Base-by-base conservation (phyloP, 2,888 invertebrate genomes). In the Branchipolynoe longqiensis region DNA sequence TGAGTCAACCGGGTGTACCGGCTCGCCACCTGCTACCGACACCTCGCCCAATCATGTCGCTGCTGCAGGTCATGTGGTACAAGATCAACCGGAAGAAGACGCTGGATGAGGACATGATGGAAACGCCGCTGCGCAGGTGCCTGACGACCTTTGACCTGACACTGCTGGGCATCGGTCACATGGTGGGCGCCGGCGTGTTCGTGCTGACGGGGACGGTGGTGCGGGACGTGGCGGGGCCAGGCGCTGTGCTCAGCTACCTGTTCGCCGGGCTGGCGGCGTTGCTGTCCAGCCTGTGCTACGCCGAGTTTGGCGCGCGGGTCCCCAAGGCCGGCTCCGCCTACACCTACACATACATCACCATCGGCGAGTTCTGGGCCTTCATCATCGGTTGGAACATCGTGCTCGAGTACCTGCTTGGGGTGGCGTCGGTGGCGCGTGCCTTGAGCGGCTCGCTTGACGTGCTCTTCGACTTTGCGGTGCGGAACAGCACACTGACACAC, bases 141-240 rank as follows among this genome's bases (percentile, higher is more conserved):
- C 95, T 99, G 69, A 96, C 96, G 14, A 95, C 98, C 0, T 91
- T 97, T 74, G 98, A 99, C 94, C 95, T 99, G 87, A 97, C 97
- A 0, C 96, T 97, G 0, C 95, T 99, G 25, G 89, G 90, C 86
- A 97, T 98, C 86, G 98, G 98, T 86, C 98, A 98, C 89, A 98
- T 98, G 98, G 97, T 98, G 83, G 98, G 83, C 0, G 59, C 78
- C 22, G 78, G 78, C 18, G 98, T 99, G 97, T 99, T 98, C 94
- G 95, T 99, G 86, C 97, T 98, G n/a, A 96, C 98, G 28, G 98
- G 98, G 40, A 97, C 98, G 96, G 98, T 98, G 87, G 97, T 98
- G 0, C 95, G 95, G 87, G 95, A 96, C 89, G 96, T 96, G 90
- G 97, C 98, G 0, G 99, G 99, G 0, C 99, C 99, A 0, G 97